phyloP scores from a whole-genome alignment of 2,888 invertebrate genomes.

The Melitaea athalia region DNA sequence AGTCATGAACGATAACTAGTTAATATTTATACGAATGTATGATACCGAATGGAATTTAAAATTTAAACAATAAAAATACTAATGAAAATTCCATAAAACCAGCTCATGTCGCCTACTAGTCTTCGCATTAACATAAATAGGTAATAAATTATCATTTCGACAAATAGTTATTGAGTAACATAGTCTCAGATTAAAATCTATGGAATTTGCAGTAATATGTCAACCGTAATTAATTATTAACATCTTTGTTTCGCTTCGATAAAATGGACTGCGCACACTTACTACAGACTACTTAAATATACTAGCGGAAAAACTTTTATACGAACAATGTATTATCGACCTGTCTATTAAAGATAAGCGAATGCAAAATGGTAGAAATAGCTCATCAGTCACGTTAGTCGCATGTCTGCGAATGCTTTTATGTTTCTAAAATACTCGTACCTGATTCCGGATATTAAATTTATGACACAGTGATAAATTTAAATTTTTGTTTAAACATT shows the following conservation, averaged over 20 bases:
- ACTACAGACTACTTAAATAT: background rate
- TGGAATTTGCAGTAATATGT: conserved; percentile 51
- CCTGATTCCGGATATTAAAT: conserved; percentile 39
- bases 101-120: conserved; percentile 66
- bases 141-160: conserved; percentile 74
- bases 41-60: conserved; percentile 33
- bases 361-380: background rate
- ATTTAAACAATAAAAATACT: conserved; percentile 70
- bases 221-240: conserved; percentile 63
- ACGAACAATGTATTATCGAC: background rate
- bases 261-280: conserved; percentile 20
- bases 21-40: conserved; percentile 29
- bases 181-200: conserved; percentile 36
- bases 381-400: background rate
- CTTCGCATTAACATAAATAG: conserved; percentile 68
- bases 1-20: conserved; percentile 16
- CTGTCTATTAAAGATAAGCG: background rate
- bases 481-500: conserved; percentile 21
- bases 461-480: conserved; percentile 34
- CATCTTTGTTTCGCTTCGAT: conserved; percentile 49
- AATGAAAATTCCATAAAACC: conserved; percentile 76
- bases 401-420: conserved; percentile 1
- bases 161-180: conserved; percentile 73
- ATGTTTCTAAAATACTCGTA: conserved; percentile 19
- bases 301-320: background rate